Evolutionary conservation across 2,888 invertebrate genomes (phyloP).

Genomic region (Drosophila planitibia): DNA sequence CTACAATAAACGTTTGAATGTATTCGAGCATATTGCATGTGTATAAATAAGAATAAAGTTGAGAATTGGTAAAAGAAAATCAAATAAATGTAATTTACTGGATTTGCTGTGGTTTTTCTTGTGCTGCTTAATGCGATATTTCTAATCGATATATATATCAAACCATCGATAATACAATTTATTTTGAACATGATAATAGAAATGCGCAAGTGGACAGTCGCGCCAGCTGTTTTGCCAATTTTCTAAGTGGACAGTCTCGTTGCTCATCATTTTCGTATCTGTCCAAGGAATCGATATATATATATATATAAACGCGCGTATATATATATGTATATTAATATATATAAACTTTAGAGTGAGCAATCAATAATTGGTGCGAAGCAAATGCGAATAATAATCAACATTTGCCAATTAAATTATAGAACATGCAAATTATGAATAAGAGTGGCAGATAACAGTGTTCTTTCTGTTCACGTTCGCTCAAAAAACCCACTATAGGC

Average conservation of each 20-base stretch:
- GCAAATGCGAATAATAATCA: constrained; percentile 30
- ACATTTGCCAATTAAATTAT: constrained; percentile 46
- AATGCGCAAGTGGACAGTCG: constrained; percentile 39
- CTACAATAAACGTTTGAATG: constrained; percentile 17
- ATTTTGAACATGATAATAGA: constrained; percentile 24
- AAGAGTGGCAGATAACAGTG: constrained; percentile 63
- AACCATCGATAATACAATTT: constrained; percentile 32
- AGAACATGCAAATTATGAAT: constrained; percentile 61
- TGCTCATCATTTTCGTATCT: constrained; percentile 58
- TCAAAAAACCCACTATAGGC: constrained; percentile 47
- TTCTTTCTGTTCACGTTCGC: constrained; percentile 38
- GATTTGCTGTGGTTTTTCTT: background rate
- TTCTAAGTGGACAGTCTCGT: constrained; percentile 42
- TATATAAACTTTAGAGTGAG: constrained; percentile 31
- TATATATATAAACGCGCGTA: constrained; percentile 1
- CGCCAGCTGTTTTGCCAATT: constrained; percentile 41
- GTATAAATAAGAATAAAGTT: constrained; percentile 52
- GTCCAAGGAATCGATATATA: constrained; percentile 43
- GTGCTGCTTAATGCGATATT: background rate
- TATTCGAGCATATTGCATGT: background rate
- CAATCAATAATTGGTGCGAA: constrained; percentile 64
- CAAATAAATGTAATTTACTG: background rate
- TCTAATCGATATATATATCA: constrained; percentile 17
- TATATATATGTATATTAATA: constrained; percentile 20
- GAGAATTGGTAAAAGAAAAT: background rate